A percentile compares a stretch with the other conserved stretches of the same genome.
Conservation (phyloP, 1,140 invertebrate species). For the Brachystomella parvula region DNA sequence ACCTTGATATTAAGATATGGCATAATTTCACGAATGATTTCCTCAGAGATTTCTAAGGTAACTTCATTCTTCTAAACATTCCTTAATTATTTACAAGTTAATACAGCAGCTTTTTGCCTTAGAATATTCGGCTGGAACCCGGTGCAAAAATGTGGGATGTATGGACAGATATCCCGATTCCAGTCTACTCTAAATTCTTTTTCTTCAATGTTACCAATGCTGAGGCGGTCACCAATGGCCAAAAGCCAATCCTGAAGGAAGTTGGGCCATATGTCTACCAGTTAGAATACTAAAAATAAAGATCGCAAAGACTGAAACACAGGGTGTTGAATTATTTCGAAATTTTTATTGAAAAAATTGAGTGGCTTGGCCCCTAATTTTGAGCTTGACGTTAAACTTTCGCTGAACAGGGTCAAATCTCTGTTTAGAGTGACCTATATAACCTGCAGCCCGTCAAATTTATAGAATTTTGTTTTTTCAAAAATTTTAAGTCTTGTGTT, state of each 20-base stretch:
- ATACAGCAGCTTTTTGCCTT: no score
- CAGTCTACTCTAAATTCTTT: slow-evolving; percentile 47
- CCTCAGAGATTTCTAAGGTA: slow-evolving; percentile 19
- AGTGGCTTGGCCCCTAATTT: no score
- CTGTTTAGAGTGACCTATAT: no score
- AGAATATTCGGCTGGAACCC: slow-evolving; percentile 27
- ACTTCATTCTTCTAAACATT: no score
- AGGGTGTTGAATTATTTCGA: not conserved
- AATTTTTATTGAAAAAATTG: no score
- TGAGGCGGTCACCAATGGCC: slow-evolving; percentile 43
- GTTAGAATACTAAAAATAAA: slow-evolving; percentile 38
- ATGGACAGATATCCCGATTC: slow-evolving; percentile 46
- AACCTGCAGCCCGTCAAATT: no score
- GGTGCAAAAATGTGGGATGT: slow-evolving; percentile 34
- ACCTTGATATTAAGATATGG: slow-evolving; percentile 1
- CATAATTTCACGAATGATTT: not conserved
- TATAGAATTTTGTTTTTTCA: no score
- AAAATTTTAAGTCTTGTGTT: no score
- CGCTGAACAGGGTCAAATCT: no score
- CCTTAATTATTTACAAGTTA: no score
- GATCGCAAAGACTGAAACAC: not conserved
- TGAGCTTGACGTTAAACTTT: no score
- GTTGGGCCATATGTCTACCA: slow-evolving; percentile 50
- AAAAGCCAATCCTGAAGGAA: slow-evolving; percentile 45
- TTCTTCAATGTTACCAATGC: slow-evolving; percentile 48